phyloP scores from a whole-genome alignment of 2,113 vertebrate genomes.

The Nesogale talazaci region DNA sequence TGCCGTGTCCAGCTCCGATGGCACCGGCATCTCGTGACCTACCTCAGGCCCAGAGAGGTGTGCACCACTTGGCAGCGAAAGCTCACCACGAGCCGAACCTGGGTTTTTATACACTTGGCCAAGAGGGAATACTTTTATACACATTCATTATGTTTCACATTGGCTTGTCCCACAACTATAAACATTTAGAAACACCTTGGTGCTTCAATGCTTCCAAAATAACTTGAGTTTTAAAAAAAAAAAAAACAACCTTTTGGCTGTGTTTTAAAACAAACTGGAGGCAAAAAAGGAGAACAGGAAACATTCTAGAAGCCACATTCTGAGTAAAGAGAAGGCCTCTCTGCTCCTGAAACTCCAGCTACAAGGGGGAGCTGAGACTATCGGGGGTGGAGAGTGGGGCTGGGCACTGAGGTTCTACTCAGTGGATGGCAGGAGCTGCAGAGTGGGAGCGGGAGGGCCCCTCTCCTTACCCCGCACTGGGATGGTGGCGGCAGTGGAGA shows the following conservation, averaged over 20 bases:
- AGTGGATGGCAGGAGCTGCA: background rate
- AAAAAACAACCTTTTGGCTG: conserved; percentile 60
- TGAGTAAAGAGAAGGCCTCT: conserved; percentile 59
- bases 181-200: conserved; percentile 82
- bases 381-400: background rate
- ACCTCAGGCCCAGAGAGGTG: conserved; percentile 49
- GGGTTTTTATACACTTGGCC: conserved; percentile 63
- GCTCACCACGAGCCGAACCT: conserved; percentile 75
- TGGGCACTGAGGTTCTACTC: background rate
- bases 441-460: background rate
- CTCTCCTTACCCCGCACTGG: no score
- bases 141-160: conserved; percentile 74
- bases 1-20: conserved; percentile 4
- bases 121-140: conserved; percentile 75
- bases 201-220: conserved; percentile 73
- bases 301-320: conserved; percentile 51
- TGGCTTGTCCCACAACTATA: conserved; percentile 68
- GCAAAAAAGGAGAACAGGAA: conserved; percentile 55
- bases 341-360: conserved; percentile 50
- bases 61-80: conserved; percentile 70
- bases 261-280: conserved; percentile 80
- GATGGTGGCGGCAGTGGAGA: background rate
- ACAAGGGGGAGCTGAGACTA: background rate
- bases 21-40: conserved; percentile 52
- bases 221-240: conserved; percentile 66